These are phyloP conservation scores for Thecocarcelia acutangulata DNA, from an alignment of 2,888 invertebrate genomes.

Conservation along the genomic window DNA sequence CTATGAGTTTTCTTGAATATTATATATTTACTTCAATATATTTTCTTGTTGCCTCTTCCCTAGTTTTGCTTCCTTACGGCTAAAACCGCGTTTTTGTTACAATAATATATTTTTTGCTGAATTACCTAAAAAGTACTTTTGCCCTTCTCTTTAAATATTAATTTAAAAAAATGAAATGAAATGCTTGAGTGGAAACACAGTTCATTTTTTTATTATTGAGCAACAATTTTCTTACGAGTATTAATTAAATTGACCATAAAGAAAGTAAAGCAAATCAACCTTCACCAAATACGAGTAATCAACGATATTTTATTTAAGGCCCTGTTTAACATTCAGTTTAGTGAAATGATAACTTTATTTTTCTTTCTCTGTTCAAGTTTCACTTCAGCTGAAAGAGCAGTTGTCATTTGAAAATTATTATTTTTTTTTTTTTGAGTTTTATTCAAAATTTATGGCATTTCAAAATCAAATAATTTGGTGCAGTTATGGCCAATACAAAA, in stretches of 20 bases:
- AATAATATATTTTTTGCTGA: too few species aligned
- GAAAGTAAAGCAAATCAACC: constrained; percentile 44
- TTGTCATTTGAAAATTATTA: constrained; percentile 41
- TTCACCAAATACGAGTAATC: not conserved
- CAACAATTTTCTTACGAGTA: not conserved
- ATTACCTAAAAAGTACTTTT: constrained; percentile 9
- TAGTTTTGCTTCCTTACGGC: too few species aligned
- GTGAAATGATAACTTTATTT: constrained; percentile 8
- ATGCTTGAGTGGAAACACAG: constrained; percentile 43
- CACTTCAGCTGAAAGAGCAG: not conserved
- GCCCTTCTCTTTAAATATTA: constrained; percentile 3
- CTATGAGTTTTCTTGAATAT: too few species aligned
- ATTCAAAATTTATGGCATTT: constrained; percentile 28
- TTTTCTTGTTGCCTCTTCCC: too few species aligned
- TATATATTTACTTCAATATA: too few species aligned
- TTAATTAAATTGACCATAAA: constrained; percentile 23
- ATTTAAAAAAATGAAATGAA: not conserved
- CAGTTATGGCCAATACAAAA: constrained; percentile 57
- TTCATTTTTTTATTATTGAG: constrained; percentile 18
- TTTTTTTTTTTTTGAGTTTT: not conserved
- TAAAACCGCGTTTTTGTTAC: too few species aligned
- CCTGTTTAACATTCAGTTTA: constrained; percentile 42
- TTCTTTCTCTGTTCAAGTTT: constrained; percentile 4
- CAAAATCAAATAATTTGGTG: constrained; percentile 68
- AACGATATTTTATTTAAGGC: constrained; percentile 13